Evolutionary conservation across 2,797 vertebrate species (phyloP).

Genomic region (Fistularia commersonii): DNA sequence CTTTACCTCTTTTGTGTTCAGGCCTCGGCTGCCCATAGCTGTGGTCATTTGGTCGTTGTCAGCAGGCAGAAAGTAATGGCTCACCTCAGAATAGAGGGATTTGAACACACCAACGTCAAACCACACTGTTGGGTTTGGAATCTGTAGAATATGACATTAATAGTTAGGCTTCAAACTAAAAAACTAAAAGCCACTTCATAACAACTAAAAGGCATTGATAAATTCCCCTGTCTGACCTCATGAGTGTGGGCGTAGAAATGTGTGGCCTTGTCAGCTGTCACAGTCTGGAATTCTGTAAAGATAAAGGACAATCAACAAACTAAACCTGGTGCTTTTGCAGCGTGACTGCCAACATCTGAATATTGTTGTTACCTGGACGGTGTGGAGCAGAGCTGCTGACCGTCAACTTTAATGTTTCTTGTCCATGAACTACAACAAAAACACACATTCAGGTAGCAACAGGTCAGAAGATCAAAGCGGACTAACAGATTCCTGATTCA

Average conservation of each 20-base stretch:
- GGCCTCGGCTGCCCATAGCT: slow-evolving; percentile 17
- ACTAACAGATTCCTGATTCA: neutral
- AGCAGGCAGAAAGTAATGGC: slow-evolving; percentile 85
- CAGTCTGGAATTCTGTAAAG: slow-evolving; percentile 24
- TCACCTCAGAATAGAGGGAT: slow-evolving; percentile 85
- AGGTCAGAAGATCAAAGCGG: slow-evolving; percentile 4
- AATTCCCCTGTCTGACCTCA: slow-evolving; percentile 37
- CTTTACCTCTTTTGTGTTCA: slow-evolving; percentile 56
- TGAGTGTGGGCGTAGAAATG: slow-evolving; percentile 14
- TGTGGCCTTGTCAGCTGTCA: slow-evolving; percentile 6
- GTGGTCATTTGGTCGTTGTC: slow-evolving; percentile 67
- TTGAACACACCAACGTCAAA: slow-evolving; percentile 93
- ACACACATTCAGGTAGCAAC: slow-evolving; percentile 2
- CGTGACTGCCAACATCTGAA: neutral
- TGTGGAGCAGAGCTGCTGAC: slow-evolving; percentile 22
- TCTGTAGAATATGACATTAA: slow-evolving; percentile 40
- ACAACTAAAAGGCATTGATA: too few relatives aligned
- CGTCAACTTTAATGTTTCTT: slow-evolving; percentile 9
- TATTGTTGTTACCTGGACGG: slow-evolving; percentile 34
- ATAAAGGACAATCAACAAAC: neutral
- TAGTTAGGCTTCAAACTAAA: neutral
- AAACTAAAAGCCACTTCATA: neutral
- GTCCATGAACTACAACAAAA: slow-evolving; percentile 19
- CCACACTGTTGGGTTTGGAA: slow-evolving; percentile 76
- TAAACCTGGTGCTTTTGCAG: neutral